Base-by-base conservation (phyloP, 1,140 invertebrate genomes). In the Aphelinus atriplicis region DNA sequence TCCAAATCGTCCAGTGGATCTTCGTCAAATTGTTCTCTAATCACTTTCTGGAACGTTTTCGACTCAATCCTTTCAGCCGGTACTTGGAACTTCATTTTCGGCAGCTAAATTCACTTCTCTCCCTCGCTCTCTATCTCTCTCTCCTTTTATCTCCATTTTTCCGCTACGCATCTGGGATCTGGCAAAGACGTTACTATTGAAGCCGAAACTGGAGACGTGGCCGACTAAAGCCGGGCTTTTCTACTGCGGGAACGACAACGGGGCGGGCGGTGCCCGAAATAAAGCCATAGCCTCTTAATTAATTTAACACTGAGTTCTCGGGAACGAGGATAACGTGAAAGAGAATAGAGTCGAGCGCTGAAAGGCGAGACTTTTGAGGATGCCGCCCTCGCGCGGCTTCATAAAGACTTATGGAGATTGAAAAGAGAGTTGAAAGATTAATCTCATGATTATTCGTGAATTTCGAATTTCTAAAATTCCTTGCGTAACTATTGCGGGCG, bases 221-320 rank as follows among this genome's bases (percentile, higher is more conserved):
- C 26, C 51, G 70, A 64, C 55, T 55, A 51, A 64, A 72, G 51
- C 47, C 26, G 51, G 47, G 42, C 71, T 58, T 65, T 72, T 50
- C 62, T 65, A 50, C 43, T 53, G 57, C 9, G 10, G 6, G 26
- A 26, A 26, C 26, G 26, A 26, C 26, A 26, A 26, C 42, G 42
- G 48, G 7, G n/a, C 7, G 7, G 1, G 43, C 4, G 1, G 60
- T 47, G 47, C 55, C 64, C 58, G 57, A 50, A 74, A 74, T 69
- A 62, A 74, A 50, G 51, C 51, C 50, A 69, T 69, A 51, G 51
- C 4, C 51, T 63, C 46, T 74, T 74, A 74, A 74, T 74, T 74
- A 69, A 74, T 63, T 68, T 56, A 57, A 69, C 65, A 46, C 47
- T n/a, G 2, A 58, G 66, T 57, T 64, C 53, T 55, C 48, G 48